Evolutionary conservation across 1,140 invertebrate genomes (phyloP).

Genomic region (Scylla paramamosain): DNA sequence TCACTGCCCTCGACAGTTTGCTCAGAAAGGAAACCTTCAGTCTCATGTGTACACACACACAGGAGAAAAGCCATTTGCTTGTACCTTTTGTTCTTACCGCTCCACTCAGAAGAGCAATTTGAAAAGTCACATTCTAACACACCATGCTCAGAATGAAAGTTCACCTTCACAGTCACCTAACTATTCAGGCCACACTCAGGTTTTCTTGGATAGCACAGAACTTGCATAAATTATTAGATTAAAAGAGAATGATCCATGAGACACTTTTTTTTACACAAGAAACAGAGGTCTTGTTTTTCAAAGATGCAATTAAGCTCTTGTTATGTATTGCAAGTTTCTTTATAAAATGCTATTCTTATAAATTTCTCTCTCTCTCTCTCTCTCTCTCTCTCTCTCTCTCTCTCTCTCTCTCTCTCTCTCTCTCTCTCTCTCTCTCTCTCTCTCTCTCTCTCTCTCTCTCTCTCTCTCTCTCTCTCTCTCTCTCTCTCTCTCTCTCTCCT

Average conservation of each 20-base stretch:
- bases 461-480: too few species aligned
- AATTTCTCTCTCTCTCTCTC: slow-evolving; percentile 22
- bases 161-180: not conserved
- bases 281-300: too few species aligned
- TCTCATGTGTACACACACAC: slow-evolving; percentile 68
- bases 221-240: too few species aligned
- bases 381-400: slow-evolving; percentile 23
- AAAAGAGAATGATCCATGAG: too few species aligned
- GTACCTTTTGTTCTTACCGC: slow-evolving; percentile 58
- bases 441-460: not conserved
- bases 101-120: slow-evolving; percentile 57
- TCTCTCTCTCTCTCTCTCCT: not conserved
- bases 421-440: not conserved
- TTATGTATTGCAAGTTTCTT: not conserved
- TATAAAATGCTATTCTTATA: not conserved
- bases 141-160: slow-evolving; percentile 45
- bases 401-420: not conserved
- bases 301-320: too few species aligned
- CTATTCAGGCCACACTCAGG: too few species aligned
- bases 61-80: slow-evolving; percentile 65
- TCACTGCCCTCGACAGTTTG: slow-evolving; percentile 53
- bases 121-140: slow-evolving; percentile 56
- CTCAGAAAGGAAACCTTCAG: slow-evolving; percentile 65
- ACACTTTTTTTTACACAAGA: too few species aligned
- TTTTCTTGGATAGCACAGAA: too few species aligned